Percentiles rank a stretch among this genome's conserved stretches.
These are phyloP conservation scores for Anastrepha ludens DNA, from an alignment of 1,140 invertebrate species.

Conservation along the genomic window DNA sequence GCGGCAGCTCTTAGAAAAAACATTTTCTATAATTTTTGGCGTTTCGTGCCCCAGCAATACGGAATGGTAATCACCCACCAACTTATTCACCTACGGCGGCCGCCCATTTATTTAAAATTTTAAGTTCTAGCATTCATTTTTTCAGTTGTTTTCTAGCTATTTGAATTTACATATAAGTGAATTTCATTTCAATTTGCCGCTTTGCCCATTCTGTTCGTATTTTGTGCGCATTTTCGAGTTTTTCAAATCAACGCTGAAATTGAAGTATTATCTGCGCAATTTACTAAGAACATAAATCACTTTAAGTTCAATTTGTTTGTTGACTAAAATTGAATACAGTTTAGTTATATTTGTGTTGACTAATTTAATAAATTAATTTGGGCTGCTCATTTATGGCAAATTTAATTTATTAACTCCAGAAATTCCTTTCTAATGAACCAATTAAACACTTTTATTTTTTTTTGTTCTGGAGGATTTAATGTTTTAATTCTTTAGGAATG, in stretches of 20 bases:
- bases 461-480: too few species aligned
- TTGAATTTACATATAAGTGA: too few species aligned
- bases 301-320: conserved; percentile 1
- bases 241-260: neutral
- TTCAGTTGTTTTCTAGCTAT: too few species aligned
- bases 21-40: too few species aligned
- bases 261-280: neutral
- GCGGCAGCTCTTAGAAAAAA: too few species aligned
- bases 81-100: too few species aligned
- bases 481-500: too few species aligned
- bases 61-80: too few species aligned
- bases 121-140: too few species aligned
- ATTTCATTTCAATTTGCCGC: neutral
- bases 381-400: neutral
- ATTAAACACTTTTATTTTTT: neutral
- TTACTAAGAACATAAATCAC: neutral
- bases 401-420: neutral
- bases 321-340: neutral
- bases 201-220: neutral
- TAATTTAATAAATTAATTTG: neutral
- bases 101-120: too few species aligned
- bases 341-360: neutral
- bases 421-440: conserved; percentile 6
- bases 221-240: too few species aligned
- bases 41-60: too few species aligned